Conservation (phyloP, 2,113 vertebrate species). For the Otus sunia region DNA sequence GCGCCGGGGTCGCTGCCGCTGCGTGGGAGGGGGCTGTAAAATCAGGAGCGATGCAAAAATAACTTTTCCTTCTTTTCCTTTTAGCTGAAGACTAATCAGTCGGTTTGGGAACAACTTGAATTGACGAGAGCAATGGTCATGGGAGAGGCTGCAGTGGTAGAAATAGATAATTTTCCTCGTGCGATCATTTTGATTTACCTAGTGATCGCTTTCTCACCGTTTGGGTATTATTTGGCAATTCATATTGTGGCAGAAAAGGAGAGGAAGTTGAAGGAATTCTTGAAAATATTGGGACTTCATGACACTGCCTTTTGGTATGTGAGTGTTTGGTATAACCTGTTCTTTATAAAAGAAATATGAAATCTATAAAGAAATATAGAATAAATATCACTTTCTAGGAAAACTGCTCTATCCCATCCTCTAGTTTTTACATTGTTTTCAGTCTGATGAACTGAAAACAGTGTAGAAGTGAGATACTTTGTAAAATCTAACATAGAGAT, state of each 20-base stretch:
- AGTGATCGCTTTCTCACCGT: conserved; percentile 94
- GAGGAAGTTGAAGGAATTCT: conserved; percentile 91
- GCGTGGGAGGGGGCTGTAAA: not conserved
- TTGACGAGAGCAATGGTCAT: conserved; percentile 84
- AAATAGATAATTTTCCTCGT: conserved; percentile 90
- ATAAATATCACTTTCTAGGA: not conserved
- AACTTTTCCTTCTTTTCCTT: not conserved
- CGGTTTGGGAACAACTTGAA: conserved; percentile 83
- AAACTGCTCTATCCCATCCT: not conserved
- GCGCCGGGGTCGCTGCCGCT: not conserved
- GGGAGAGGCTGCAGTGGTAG: conserved; percentile 88
- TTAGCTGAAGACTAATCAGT: conserved; percentile 90
- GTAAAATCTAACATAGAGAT: not conserved
- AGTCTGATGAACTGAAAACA: not conserved
- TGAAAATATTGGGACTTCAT: conserved; percentile 95
- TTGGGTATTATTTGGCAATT: conserved; percentile 94
- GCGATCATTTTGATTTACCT: conserved; percentile 95
- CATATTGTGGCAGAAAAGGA: conserved; percentile 98
- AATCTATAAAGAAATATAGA: not conserved
- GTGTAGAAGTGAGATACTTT: not conserved
- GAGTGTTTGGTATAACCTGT: not conserved
- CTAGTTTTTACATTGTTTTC: not conserved
- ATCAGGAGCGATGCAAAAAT: not conserved
- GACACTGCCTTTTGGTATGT: conserved; percentile 95
- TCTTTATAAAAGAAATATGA: not conserved